phyloP scores from a whole-genome alignment of 2,888 invertebrate species.

The Sturmia bella region DNA sequence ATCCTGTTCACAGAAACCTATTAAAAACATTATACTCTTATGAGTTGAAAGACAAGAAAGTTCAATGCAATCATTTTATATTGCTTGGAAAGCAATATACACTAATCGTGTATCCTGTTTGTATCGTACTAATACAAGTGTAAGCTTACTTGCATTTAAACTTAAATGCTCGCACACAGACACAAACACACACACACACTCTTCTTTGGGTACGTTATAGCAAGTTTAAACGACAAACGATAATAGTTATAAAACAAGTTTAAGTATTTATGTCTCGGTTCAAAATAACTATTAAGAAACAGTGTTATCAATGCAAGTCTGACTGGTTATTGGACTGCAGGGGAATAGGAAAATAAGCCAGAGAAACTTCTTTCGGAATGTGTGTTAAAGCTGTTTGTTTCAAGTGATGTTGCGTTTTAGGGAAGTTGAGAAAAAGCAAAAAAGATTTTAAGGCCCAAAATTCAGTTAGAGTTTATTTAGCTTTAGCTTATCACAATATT shows the following conservation, averaged over 20 bases:
- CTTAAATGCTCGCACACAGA: not conserved
- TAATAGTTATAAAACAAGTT: constrained; percentile 62
- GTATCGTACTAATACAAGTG: constrained; percentile 55
- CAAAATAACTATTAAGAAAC: constrained; percentile 65
- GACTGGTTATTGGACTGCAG: constrained; percentile 34
- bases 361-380: not conserved
- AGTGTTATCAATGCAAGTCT: constrained; percentile 32
- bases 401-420: not conserved
- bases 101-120: constrained; percentile 69
- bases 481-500: too few species aligned
- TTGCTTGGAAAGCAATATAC: constrained; percentile 69
- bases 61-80: constrained; percentile 70
- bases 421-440: not conserved
- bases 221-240: constrained; percentile 60
- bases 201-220: not conserved
- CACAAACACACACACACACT: constrained; percentile 4
- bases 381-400: not conserved
- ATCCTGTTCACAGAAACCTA: constrained; percentile 15
- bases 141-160: constrained; percentile 42
- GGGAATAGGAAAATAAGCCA: not conserved
- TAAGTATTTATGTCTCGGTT: constrained; percentile 61
- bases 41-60: constrained; percentile 55
- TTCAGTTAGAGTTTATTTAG: too few species aligned
- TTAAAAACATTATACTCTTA: constrained; percentile 41
- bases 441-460: too few species aligned